Evolutionary conservation across 1,140 invertebrate species (phyloP).

Genomic region (Psix sp.): DNA sequence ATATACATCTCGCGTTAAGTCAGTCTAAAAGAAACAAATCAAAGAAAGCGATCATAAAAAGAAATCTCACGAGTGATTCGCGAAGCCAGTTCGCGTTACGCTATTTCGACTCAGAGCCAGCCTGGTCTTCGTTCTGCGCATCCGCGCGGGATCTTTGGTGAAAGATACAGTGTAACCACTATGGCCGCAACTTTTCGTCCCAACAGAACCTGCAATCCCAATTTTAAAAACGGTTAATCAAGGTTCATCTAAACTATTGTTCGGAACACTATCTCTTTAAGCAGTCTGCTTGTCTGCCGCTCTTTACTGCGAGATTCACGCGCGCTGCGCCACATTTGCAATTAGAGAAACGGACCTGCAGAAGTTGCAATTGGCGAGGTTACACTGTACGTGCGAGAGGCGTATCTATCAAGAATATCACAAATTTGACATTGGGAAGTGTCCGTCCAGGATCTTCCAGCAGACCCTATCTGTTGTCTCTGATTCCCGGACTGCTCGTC

Average conservation of each 20-base stretch:
- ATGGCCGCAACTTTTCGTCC: too few relatives aligned
- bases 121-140: conserved; percentile 1
- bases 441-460: not conserved
- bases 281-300: too few relatives aligned
- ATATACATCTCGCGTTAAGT: conserved; percentile 26
- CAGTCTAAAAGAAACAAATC: conserved; percentile 32
- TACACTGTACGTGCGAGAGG: conserved; percentile 45
- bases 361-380: too few relatives aligned
- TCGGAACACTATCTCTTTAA: too few relatives aligned
- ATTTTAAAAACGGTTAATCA: too few relatives aligned
- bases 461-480: conserved; percentile 45
- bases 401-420: conserved; percentile 51
- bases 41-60: conserved; percentile 10
- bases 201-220: too few relatives aligned
- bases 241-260: too few relatives aligned
- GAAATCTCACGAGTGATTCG: conserved; percentile 6
- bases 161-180: too few relatives aligned
- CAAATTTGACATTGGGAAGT: conserved; percentile 44
- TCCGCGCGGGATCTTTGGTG: conserved; percentile 40
- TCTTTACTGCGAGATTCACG: too few relatives aligned
- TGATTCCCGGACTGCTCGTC: conserved; percentile 18
- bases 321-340: too few relatives aligned
- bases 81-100: conserved; percentile 19
- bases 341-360: too few relatives aligned
- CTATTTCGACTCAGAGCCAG: conserved; percentile 19